Percentiles rank a stretch among this genome's conserved stretches.
Conservation (phyloP, 2,113 vertebrate genomes). For the Syrrhaptes paradoxus region DNA sequence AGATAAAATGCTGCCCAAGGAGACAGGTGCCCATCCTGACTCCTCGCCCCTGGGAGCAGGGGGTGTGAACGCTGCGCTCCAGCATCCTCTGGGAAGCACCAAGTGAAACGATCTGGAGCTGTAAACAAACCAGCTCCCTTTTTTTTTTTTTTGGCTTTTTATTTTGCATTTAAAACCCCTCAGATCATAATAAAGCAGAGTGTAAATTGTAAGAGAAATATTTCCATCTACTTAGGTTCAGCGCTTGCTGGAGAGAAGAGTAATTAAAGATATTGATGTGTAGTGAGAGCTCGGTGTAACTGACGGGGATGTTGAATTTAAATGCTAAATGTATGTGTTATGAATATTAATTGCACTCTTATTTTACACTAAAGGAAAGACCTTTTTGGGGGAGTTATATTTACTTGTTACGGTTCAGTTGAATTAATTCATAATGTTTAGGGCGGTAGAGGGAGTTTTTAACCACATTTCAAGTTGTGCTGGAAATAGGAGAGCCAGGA, state of each 20-base stretch:
- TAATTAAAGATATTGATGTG: constrained; percentile 66
- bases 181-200: constrained; percentile 15
- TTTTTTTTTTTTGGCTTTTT: not conserved
- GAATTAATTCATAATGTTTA: constrained; percentile 31
- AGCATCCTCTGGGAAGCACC: accelerated
- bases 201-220: constrained; percentile 47
- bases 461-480: not conserved
- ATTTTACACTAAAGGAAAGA: constrained; percentile 16
- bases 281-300: constrained; percentile 24
- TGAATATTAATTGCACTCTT: constrained; percentile 52
- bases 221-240: constrained; percentile 37
- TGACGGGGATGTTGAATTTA: constrained; percentile 48
- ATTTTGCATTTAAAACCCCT: constrained; percentile 7
- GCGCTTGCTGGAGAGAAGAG: constrained; percentile 37
- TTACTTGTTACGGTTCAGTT: constrained; percentile 15
- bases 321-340: constrained; percentile 33
- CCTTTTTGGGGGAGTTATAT: not conserved
- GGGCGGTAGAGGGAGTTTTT: constrained; percentile 37
- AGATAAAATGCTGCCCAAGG: not conserved
- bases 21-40: not conserved
- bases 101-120: not conserved
- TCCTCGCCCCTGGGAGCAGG: not conserved
- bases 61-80: accelerated
- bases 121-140: not conserved
- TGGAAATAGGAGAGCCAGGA: not conserved